Base-by-base conservation (phyloP, 2,113 vertebrate genomes). In the Xiphophorus hellerii region DNA sequence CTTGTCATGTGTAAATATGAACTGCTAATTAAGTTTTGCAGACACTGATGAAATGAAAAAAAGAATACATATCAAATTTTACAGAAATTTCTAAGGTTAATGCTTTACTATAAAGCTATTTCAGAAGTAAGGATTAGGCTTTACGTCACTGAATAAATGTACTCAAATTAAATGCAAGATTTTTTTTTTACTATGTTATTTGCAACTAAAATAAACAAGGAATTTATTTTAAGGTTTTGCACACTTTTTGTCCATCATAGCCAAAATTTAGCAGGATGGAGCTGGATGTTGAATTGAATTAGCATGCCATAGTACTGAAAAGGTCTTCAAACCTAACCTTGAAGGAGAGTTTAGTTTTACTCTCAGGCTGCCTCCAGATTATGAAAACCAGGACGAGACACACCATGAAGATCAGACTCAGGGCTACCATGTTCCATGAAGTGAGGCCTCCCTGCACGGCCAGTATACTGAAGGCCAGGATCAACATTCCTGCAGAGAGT, bases 311-410 rank as follows among this genome's bases (percentile, higher is more conserved):
- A n/a, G 5, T 37, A 54, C 13, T 73, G 27, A 73, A 76, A 68
- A 54, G 33, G 28, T 67, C 25, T 33, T 4, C 37, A 74, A 58
- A 15, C n/a, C 88, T 35, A 82, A 98, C 98, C 97, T 99, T 99
- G 87, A 99, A 99, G 0, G 97, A 99, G n/a, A 99, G 96, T 77
- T 97, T 96, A 51, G 96, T 97, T 92, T 97, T 98, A 93, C 96
- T 99, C 92, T 98, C 95, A 0, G 98, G 97, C 72, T 99, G 98
- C 77, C 96, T 96, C 96, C 96, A 95, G 88, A 99, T 93, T 92
- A 99, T 58, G 15, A 94, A 84, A 0, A 93, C 94, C 71, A 96
- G 66, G 62, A 92, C 0, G 0, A 93, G 76, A 84, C 95, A 96
- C 22, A 88, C 64, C 17, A 95, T 11, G 51, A 93, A 88, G 54